Evolutionary conservation across 2,797 vertebrate genomes (phyloP), one percentile per base, ranked within the genome.

Genomic region (Etheostoma nigrum): DNA sequence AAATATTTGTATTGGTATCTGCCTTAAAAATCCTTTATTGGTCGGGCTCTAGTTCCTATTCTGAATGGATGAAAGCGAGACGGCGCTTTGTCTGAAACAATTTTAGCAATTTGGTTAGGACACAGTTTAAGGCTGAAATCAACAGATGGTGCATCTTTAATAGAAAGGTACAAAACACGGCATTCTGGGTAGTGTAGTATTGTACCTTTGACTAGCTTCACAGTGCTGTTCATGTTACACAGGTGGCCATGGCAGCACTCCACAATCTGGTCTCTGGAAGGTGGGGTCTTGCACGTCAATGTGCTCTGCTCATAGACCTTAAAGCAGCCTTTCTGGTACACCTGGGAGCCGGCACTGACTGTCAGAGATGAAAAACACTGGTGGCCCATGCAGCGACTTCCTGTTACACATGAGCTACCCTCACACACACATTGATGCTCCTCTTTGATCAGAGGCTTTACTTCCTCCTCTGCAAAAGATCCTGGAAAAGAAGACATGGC

Each of bases 261-360:
- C 14, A 99, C 97, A 0, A 96, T 96, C 89, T 98, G 97, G 92
- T 97, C 97, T 5, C 96, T 94, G n/a, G 98, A 97, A 0, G 97
- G 97, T 0, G 97, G 97, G 0, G 97, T 99, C 91, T 97, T 97
- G 90, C 98, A 99, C 0, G 97, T 99, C 96, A 99, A 90, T 12
- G 96, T 97, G 62, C 97, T 95, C 83, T 99, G 98, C 85, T 97
- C 98, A 0, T 97, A 97, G 71, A 97, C 95, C 84, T 96, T 96
- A 89, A 99, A 98, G 93, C 98, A 99, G 89, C 98, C 98, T 57
- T 99, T 99, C 93, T 99, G 97, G 92, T 96, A 96, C 21, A 97
- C 94, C 23, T 91, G 92, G 25, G 92, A 92, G 36, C 97, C 97
- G 0, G 95, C 94, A 0, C 94, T 97, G 78, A 97, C 94, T 21